A percentile compares a stretch with the other conserved stretches of the same genome.
phyloP scores from a whole-genome alignment of 2,797 vertebrate species.

The Antrozous pallidus region DNA sequence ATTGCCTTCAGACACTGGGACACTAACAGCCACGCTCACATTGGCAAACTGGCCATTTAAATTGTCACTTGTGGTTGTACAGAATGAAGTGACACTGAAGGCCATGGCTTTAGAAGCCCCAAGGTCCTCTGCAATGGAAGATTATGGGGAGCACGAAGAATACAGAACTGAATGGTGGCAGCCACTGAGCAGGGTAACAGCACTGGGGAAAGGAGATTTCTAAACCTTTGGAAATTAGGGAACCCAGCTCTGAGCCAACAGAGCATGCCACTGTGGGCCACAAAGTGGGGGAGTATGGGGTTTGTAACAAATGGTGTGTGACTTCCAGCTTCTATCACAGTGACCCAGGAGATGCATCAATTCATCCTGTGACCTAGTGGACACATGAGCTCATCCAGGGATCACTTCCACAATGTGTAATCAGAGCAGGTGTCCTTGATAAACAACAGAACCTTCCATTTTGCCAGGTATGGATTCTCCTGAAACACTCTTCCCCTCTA shows the following conservation, averaged over 20 bases:
- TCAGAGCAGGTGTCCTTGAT: neutral
- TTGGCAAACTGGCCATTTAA: neutral
- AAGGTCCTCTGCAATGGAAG: neutral
- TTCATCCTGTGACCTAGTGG: neutral
- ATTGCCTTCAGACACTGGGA: neutral
- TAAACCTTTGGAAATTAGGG: neutral
- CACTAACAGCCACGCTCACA: neutral
- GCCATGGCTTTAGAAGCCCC: neutral
- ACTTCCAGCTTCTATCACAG: neutral
- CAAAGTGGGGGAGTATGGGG: fast-evolving
- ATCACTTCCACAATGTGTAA: neutral
- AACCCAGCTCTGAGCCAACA: neutral
- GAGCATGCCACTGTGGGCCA: too few species aligned
- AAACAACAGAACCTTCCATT: neutral
- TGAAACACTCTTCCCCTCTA: neutral
- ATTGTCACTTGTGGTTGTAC: neutral
- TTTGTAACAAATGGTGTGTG: neutral
- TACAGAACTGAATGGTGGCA: too few species aligned
- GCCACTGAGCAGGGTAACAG: neutral
- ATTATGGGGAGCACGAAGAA: neutral
- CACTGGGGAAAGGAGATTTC: neutral
- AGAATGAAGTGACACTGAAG: neutral
- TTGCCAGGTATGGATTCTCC: neutral
- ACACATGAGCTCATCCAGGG: neutral
- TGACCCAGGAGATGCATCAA: neutral